These are phyloP conservation scores for Patagioenas fasciata DNA, from an alignment of 2,113 vertebrate species.

Conservation along the genomic window DNA sequence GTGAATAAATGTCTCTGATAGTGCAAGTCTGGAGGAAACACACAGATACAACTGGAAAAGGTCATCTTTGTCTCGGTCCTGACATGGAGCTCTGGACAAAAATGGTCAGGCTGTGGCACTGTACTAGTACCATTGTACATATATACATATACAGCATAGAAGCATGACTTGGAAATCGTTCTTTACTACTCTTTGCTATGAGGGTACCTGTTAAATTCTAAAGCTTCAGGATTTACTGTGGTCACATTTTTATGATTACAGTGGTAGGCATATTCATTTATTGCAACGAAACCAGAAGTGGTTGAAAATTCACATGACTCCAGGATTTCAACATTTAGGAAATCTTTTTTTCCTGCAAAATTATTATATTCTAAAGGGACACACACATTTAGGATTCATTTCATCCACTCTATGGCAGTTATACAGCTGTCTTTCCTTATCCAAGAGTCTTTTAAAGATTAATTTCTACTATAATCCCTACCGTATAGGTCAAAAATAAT, in stretches of 20 bases:
- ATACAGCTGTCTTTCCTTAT: conserved; percentile 7
- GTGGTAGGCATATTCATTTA: background rate
- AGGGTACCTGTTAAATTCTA: background rate
- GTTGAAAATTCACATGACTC: background rate
- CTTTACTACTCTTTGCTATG: background rate
- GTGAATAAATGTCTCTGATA: background rate
- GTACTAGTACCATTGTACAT: background rate
- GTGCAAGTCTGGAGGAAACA: background rate
- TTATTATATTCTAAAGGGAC: background rate
- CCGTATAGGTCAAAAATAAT: conserved; percentile 12
- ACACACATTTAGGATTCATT: background rate
- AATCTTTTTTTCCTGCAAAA: background rate
- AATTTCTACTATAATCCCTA: conserved; percentile 8
- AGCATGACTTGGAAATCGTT: background rate
- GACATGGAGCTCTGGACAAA: background rate
- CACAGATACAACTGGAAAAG: background rate
- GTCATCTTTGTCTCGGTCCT: background rate
- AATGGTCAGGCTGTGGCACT: background rate
- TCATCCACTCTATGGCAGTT: background rate
- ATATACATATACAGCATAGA: background rate
- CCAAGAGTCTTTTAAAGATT: background rate
- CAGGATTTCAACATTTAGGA: background rate
- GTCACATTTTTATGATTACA: background rate
- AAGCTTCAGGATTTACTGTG: background rate
- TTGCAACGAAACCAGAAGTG: background rate